phyloP scores from a whole-genome alignment of 2,797 vertebrate genomes.

The Clarias laeviceps region DNA sequence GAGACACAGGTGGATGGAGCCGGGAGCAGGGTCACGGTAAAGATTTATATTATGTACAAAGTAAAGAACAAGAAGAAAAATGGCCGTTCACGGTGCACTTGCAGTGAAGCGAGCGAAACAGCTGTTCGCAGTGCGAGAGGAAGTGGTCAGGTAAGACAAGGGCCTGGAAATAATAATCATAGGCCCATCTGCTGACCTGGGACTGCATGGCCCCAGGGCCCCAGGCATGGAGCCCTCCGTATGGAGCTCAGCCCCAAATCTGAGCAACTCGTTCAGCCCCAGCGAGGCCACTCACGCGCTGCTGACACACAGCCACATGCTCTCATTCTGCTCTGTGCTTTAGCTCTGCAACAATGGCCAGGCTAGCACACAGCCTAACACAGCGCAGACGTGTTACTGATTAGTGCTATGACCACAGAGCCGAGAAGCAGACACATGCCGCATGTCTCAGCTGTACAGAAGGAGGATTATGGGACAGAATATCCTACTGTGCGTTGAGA shows the following conservation, averaged over 20 bases:
- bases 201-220: slow-evolving; percentile 87
- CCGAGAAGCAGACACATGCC: slow-evolving; percentile 35
- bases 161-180: slow-evolving; percentile 93
- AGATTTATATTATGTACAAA: slow-evolving; percentile 96
- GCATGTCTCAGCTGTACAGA: slow-evolving; percentile 35
- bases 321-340: slow-evolving; percentile 68
- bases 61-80: slow-evolving; percentile 94
- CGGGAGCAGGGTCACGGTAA: slow-evolving; percentile 89
- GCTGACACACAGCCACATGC: slow-evolving; percentile 84
- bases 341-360: slow-evolving; percentile 47
- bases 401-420: slow-evolving; percentile 21
- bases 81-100: slow-evolving; percentile 81
- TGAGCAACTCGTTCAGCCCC: slow-evolving; percentile 71
- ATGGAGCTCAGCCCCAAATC: slow-evolving; percentile 82
- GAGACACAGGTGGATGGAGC: slow-evolving; percentile 93
- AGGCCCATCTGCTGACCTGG: slow-evolving; percentile 97
- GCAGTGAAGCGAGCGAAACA: slow-evolving; percentile 93
- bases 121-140: slow-evolving; percentile 93
- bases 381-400: slow-evolving; percentile 32
- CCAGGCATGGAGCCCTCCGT: slow-evolving; percentile 85
- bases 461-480: slow-evolving; percentile 27
- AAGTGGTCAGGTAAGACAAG: slow-evolving; percentile 92
- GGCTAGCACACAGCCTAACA: slow-evolving; percentile 18
- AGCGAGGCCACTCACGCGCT: slow-evolving; percentile 73
- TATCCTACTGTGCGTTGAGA: slow-evolving; percentile 43